Conservation (phyloP, 2,113 vertebrate genomes). For the Mungos mungo region DNA sequence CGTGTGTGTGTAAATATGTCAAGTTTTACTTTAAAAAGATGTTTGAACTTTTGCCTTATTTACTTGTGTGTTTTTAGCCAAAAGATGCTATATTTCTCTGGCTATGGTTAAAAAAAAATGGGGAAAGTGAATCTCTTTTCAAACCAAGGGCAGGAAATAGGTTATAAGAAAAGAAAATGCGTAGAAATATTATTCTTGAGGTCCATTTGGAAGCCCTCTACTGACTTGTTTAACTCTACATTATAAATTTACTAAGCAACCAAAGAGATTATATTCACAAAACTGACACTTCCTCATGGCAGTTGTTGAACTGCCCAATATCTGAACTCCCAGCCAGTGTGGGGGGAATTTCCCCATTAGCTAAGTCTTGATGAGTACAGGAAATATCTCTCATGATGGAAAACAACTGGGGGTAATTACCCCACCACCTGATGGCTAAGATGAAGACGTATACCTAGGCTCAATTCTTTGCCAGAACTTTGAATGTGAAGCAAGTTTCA, state of each 20-base stretch:
- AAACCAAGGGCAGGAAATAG: neutral
- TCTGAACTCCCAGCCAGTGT: neutral
- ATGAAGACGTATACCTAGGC: neutral
- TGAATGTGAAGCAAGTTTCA: neutral
- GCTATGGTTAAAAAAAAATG: neutral
- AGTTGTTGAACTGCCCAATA: neutral
- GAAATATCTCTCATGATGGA: neutral
- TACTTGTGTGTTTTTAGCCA: neutral
- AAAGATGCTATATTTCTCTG: neutral
- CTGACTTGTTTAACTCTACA: neutral
- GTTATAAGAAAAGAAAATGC: neutral
- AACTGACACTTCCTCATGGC: neutral
- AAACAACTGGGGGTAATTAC: neutral
- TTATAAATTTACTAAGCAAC: neutral
- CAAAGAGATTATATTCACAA: neutral
- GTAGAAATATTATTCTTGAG: neutral
- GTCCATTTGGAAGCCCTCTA: neutral
- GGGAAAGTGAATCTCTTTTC: neutral
- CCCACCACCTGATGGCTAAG: neutral
- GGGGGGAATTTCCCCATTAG: neutral
- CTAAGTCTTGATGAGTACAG: neutral
- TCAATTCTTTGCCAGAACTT: neutral
- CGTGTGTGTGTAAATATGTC: neutral
- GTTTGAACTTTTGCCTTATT: neutral
- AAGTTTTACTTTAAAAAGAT: conserved; percentile 18